Evolutionary conservation across 2,888 invertebrate genomes (phyloP).

Genomic region (Epicampocera succincta): DNA sequence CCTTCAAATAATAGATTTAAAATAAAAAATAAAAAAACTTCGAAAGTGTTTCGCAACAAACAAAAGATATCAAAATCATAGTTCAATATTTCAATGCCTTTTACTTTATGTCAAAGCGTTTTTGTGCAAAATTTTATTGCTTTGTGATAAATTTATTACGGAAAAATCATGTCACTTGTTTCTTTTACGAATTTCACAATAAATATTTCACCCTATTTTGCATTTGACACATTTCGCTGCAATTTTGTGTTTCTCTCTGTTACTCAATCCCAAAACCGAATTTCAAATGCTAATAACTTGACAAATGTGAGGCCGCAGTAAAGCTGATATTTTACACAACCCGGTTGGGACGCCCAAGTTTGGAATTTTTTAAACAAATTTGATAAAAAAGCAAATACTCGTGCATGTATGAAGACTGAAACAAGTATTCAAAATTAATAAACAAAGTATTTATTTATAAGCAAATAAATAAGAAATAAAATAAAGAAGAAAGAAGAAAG

Average conservation of each 20-base stretch:
- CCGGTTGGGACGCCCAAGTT: too few species aligned
- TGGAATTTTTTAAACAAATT: conserved; percentile 11
- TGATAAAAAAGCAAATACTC: neutral
- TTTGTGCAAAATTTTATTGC: too few species aligned
- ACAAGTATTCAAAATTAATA: conserved; percentile 2
- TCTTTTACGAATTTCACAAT: neutral
- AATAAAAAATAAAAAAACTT: too few species aligned
- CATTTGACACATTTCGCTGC: neutral
- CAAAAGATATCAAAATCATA: too few species aligned
- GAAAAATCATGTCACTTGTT: neutral
- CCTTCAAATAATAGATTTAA: too few species aligned
- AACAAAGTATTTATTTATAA: neutral
- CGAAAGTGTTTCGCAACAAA: too few species aligned
- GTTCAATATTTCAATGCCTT: too few species aligned
- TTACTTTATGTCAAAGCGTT: too few species aligned
- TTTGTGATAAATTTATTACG: neutral
- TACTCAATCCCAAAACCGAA: conserved; percentile 24
- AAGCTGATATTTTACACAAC: too few species aligned
- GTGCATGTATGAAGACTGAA: neutral
- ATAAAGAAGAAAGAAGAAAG: conserved; percentile 14
- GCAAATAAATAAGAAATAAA: neutral
- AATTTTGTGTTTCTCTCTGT: neutral
- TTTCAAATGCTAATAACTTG: conserved; percentile 48
- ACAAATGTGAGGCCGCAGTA: neutral
- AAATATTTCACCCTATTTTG: neutral